Conservation (phyloP, 2,888 invertebrate genomes). For the Drosophila monieri region DNA sequence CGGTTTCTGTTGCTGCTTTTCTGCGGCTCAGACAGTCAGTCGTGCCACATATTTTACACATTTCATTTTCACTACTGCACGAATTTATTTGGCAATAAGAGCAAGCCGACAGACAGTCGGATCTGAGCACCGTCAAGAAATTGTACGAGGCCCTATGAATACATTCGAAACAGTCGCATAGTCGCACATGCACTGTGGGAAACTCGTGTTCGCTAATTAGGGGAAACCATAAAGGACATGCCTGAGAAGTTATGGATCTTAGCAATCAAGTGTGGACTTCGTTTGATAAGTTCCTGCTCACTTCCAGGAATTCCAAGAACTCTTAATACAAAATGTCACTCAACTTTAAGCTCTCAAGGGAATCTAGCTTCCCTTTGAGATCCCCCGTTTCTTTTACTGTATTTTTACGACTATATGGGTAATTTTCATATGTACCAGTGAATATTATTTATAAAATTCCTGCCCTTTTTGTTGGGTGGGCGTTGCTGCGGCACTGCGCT, state of each 20-base stretch:
- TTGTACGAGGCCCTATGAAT: slow-evolving; percentile 54
- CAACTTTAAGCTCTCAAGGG: background rate
- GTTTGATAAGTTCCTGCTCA: background rate
- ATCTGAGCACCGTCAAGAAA: slow-evolving; percentile 60
- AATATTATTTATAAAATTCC: slow-evolving; percentile 78
- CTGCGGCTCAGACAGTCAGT: slow-evolving; percentile 43
- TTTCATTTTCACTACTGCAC: slow-evolving; percentile 79
- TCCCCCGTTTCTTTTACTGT: slow-evolving; percentile 7
- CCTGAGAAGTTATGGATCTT: background rate
- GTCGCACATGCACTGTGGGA: slow-evolving; percentile 28
- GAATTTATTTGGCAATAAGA: slow-evolving; percentile 80
- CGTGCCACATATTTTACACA: slow-evolving; percentile 78
- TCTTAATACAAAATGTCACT: background rate
- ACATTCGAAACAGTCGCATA: slow-evolving; percentile 47
- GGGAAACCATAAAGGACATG: background rate
- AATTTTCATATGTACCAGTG: slow-evolving; percentile 76
- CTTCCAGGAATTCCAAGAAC: background rate
- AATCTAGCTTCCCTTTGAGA: background rate
- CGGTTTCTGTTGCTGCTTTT: background rate
- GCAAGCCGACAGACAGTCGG: slow-evolving; percentile 51
- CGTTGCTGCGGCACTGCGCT: slow-evolving; percentile 75
- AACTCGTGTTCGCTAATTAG: slow-evolving; percentile 3
- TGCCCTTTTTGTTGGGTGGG: slow-evolving; percentile 78
- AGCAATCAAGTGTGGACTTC: background rate
- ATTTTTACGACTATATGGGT: slow-evolving; percentile 43